These are phyloP conservation scores for Automeris io DNA, from an alignment of 2,888 invertebrate genomes.

Conservation along the genomic window DNA sequence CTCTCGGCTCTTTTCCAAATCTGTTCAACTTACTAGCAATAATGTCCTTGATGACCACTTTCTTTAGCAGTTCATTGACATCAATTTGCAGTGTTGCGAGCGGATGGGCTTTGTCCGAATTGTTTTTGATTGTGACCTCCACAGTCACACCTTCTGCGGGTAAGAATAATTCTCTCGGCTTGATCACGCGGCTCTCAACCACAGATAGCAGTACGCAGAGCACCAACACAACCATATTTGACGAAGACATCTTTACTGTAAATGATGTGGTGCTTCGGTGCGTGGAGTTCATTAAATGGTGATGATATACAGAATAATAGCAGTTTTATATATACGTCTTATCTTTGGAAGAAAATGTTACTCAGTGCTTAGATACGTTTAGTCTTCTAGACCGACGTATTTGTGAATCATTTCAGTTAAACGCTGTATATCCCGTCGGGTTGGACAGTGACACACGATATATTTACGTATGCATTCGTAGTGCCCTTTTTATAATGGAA, in stretches of 20 bases:
- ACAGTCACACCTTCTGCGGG: constrained; percentile 3
- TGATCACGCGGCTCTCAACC: constrained; percentile 2
- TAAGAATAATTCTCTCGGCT: constrained; percentile 4
- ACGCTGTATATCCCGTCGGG: neutral
- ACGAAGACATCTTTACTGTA: constrained; percentile 9
- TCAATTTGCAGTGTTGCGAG: constrained; percentile 8
- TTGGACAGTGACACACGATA: neutral
- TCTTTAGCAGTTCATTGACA: constrained; percentile 10
- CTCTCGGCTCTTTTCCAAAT: neutral
- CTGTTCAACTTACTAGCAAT: neutral
- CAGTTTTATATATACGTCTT: neutral
- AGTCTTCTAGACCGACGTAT: neutral
- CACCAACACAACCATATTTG: constrained; percentile 9
- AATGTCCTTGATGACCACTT: neutral
- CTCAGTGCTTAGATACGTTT: neutral
- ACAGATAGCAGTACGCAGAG: constrained; percentile 5
- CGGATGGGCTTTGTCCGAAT: constrained; percentile 6
- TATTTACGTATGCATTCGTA: neutral
- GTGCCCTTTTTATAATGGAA: neutral
- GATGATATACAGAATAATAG: neutral
- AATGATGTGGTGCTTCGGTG: constrained; percentile 8
- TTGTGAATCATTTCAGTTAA: constrained; percentile 3
- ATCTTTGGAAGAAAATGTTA: neutral
- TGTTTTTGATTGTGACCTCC: constrained; percentile 7
- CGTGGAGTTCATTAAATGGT: neutral